Percentiles rank a stretch among this genome's conserved stretches.
Conservation (phyloP, 2,797 vertebrate species). For the Ara ararauna region DNA sequence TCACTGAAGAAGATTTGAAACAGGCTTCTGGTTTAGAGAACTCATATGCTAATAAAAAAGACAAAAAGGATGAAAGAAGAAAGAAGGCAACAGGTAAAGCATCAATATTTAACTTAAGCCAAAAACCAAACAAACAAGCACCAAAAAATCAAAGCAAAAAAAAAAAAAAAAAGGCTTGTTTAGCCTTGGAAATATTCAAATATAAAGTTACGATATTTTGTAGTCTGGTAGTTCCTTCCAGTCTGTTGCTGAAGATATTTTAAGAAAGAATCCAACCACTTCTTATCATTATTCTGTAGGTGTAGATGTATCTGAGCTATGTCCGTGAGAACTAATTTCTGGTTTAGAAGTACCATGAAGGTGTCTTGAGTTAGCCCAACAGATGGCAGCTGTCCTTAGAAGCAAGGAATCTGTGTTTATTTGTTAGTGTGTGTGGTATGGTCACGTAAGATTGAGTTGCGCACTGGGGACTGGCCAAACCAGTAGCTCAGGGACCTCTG, state of each 20-base stretch:
- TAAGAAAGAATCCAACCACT: not conserved
- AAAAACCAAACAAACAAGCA: too few relatives aligned
- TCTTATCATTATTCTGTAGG: not conserved
- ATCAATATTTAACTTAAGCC: not conserved
- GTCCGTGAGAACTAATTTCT: not conserved
- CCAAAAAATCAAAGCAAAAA: not conserved
- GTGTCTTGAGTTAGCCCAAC: not conserved
- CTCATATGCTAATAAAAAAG: slow-evolving; percentile 83
- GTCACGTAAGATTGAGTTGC: not conserved
- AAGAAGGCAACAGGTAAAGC: slow-evolving; percentile 88
- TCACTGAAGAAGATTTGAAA: slow-evolving; percentile 93
- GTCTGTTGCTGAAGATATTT: not conserved
- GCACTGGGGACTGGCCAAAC: not conserved
- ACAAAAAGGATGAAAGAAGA: slow-evolving; percentile 91
- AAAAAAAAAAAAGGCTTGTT: not conserved
- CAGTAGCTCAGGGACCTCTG: not conserved
- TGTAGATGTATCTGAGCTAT: not conserved
- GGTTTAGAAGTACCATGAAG: not conserved
- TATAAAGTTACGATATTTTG: not conserved
- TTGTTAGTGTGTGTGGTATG: not conserved
- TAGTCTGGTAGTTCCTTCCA: not conserved
- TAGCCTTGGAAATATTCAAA: not conserved
- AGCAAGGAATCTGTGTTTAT: not conserved
- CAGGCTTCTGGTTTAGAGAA: slow-evolving; percentile 81
- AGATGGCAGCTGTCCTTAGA: not conserved